Conservation (phyloP, 2,113 vertebrate species). For the Chaetops frenatus region DNA sequence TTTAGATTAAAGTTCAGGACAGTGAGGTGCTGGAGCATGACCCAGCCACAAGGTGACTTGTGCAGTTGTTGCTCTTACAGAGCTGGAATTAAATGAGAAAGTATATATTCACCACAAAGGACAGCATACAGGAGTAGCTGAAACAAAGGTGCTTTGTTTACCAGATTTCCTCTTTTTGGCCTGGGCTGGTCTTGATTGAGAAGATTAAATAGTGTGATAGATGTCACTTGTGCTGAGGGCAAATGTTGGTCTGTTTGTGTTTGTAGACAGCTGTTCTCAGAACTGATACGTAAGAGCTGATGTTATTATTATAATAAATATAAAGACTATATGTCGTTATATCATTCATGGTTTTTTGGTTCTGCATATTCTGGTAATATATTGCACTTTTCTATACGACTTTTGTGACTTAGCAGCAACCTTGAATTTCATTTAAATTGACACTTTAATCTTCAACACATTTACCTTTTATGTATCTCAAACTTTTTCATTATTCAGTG, state of each 20-base stretch:
- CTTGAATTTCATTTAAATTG: not conserved
- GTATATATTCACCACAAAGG: not conserved
- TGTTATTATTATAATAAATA: not conserved
- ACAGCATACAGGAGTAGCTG: not conserved
- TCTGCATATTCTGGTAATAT: not conserved
- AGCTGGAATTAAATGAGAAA: not conserved
- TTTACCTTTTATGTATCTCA: not conserved
- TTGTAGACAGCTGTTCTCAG: not conserved
- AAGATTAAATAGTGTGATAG: not conserved
- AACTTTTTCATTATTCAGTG: not conserved
- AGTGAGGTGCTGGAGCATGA: too few relatives aligned
- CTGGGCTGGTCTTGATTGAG: not conserved
- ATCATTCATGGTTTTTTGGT: not conserved
- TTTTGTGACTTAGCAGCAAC: not conserved
- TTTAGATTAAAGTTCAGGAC: not conserved
- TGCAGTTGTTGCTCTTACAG: not conserved
- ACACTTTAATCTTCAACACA: not conserved
- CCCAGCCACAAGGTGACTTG: not conserved
- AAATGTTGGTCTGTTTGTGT: rapidly evolving
- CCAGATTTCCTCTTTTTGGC: not conserved
- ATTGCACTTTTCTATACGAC: not conserved
- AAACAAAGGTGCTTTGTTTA: not conserved
- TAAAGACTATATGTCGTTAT: not conserved
- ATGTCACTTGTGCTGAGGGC: not conserved
- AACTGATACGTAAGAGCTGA: not conserved